Percentiles rank a stretch among this genome's conserved stretches.
Evolutionary conservation across 2,797 vertebrate genomes (phyloP).

Genomic region (Platyrinchus mystaceus): DNA sequence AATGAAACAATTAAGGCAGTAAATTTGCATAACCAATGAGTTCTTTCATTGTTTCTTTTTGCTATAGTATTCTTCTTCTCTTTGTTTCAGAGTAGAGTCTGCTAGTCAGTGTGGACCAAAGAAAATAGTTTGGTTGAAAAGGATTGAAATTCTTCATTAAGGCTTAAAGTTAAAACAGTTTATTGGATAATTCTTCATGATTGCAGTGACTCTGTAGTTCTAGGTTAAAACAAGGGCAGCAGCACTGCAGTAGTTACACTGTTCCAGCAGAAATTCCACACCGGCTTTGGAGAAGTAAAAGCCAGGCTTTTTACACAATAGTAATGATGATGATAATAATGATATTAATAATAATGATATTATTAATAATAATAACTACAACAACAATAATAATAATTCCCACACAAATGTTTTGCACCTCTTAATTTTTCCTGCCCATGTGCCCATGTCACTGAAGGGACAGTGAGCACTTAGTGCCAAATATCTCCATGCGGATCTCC

Average conservation of each 20-base stretch:
- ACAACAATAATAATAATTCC: background rate
- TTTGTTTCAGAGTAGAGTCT: background rate
- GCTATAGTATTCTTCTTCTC: background rate
- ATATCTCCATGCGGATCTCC: background rate
- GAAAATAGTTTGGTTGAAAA: background rate
- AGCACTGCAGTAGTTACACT: background rate
- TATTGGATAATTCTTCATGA: background rate
- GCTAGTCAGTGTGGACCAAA: background rate
- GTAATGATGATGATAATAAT: too few relatives aligned
- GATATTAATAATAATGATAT: too few relatives aligned
- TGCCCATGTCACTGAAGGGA: background rate
- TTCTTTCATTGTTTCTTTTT: slow-evolving; percentile 36
- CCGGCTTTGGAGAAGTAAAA: background rate
- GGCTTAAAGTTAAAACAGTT: background rate
- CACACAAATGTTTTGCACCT: too few relatives aligned
- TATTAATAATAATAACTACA: too few relatives aligned
- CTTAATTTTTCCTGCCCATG: background rate
- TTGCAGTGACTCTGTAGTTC: background rate
- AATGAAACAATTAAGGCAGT: slow-evolving; percentile 35
- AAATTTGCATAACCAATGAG: slow-evolving; percentile 48
- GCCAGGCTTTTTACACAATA: background rate
- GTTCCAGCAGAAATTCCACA: background rate
- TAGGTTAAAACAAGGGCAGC: background rate
- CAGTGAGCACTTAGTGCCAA: background rate
- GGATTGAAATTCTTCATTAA: slow-evolving; percentile 2